A percentile compares a stretch with the other conserved stretches of the same genome.
These are phyloP conservation scores for Crotalus tigris DNA, from an alignment of 2,113 vertebrate genomes.

Conservation along the genomic window DNA sequence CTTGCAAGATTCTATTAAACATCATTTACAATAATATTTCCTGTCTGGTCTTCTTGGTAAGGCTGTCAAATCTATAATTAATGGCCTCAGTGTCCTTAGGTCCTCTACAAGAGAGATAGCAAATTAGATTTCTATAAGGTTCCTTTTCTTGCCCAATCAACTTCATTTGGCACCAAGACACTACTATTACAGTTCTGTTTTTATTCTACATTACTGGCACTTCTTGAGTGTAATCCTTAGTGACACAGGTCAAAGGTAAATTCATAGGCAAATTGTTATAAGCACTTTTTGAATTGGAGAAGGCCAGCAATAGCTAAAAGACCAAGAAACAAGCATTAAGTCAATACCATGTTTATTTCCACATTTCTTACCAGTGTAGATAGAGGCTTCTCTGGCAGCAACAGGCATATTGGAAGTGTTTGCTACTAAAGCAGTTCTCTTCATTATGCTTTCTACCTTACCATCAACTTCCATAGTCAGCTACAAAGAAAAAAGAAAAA, in stretches of 20 bases:
- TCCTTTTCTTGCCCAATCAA: neutral
- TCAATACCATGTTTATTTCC: neutral
- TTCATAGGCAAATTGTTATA: neutral
- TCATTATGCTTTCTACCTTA: conserved; percentile 97
- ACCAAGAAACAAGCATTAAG: neutral
- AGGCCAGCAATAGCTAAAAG: neutral
- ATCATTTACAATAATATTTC: neutral
- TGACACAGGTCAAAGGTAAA: neutral
- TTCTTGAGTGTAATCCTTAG: neutral
- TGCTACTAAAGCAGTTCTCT: conserved; percentile 95
- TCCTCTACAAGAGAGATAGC: neutral
- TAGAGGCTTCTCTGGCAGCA: conserved; percentile 96
- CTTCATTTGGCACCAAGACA: neutral
- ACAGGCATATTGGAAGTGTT: conserved; percentile 99
- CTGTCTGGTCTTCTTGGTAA: neutral
- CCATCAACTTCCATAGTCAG: conserved; percentile 97
- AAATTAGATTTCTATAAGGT: neutral
- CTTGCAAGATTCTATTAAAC: neutral
- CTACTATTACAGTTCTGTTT: neutral
- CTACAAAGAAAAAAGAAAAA: conserved; percentile 64
- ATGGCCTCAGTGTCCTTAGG: neutral
- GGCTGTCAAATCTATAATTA: neutral
- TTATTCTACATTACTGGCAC: neutral
- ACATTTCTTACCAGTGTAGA: conserved; percentile 87
- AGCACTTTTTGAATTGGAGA: neutral